Conservation (phyloP, 2,113 vertebrate genomes). For the Otus sunia region DNA sequence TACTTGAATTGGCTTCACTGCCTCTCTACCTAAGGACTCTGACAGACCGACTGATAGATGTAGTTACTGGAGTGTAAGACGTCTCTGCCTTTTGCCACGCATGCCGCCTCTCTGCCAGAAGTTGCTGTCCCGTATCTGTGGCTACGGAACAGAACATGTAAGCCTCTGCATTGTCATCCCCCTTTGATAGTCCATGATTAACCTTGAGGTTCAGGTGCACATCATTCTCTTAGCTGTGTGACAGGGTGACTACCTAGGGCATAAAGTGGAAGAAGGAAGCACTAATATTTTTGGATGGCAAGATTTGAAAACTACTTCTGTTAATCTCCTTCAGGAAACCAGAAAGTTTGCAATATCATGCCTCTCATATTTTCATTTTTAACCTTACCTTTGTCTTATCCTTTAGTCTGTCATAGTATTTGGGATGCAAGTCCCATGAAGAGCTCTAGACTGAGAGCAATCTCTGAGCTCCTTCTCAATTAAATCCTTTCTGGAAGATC, state of each 20-base stretch:
- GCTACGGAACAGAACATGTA: fast-evolving
- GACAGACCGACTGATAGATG: neutral
- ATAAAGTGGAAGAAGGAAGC: neutral
- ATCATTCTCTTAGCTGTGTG: neutral
- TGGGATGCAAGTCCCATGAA: neutral
- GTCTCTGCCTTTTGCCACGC: neutral
- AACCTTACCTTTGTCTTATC: neutral
- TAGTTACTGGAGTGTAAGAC: neutral
- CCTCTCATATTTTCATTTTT: neutral
- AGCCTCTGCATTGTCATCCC: neutral
- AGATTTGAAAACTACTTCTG: neutral
- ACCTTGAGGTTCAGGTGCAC: neutral
- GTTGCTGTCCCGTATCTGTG: neutral
- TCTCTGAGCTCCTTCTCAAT: neutral
- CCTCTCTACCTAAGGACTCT: fast-evolving
- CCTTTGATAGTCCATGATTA: neutral
- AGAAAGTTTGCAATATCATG: neutral
- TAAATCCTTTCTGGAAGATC: neutral
- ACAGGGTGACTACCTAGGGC: no score
- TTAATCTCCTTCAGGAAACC: neutral
- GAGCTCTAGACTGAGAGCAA: neutral
- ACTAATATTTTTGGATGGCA: neutral
- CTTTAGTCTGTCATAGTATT: neutral
- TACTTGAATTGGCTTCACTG: neutral
- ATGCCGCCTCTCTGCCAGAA: neutral